A percentile compares a stretch with the other conserved stretches of the same genome.
Evolutionary conservation across 2,113 vertebrate species (phyloP).

Genomic region (Thinocorus orbignyianus): DNA sequence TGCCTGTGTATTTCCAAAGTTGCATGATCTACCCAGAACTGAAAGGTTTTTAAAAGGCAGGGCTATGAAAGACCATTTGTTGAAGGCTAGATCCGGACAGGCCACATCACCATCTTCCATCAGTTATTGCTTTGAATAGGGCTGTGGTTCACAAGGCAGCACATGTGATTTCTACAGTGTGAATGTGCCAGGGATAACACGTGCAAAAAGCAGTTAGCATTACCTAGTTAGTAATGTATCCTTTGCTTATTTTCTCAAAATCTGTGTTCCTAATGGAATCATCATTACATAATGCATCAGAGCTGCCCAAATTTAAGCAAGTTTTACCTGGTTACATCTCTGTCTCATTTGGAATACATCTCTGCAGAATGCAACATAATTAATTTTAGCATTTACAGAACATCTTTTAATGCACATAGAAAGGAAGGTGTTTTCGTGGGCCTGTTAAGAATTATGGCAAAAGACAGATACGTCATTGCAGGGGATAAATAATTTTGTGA

Average conservation of each 20-base stretch:
- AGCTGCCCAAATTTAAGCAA: background rate
- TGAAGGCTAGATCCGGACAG: background rate
- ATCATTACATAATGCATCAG: background rate
- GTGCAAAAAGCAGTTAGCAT: background rate
- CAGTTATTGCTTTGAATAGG: background rate
- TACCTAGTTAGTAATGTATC: background rate
- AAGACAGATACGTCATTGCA: background rate
- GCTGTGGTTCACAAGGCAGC: conserved; percentile 3
- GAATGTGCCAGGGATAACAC: background rate
- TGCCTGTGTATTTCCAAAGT: background rate
- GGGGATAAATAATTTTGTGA: background rate
- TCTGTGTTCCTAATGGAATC: background rate
- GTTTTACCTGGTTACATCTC: background rate
- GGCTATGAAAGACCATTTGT: background rate
- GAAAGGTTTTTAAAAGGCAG: background rate
- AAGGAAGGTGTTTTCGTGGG: background rate
- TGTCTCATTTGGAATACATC: background rate
- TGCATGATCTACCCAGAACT: background rate
- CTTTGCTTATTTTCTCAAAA: conserved; percentile 24
- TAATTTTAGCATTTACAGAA: background rate
- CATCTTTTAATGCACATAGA: background rate
- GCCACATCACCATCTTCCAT: background rate
- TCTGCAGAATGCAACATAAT: background rate
- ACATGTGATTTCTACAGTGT: background rate
- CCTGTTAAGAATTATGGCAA: background rate